These are phyloP conservation scores for Lindbergichthys nudifrons DNA, from an alignment of 2,797 vertebrate species.

Conservation along the genomic window DNA sequence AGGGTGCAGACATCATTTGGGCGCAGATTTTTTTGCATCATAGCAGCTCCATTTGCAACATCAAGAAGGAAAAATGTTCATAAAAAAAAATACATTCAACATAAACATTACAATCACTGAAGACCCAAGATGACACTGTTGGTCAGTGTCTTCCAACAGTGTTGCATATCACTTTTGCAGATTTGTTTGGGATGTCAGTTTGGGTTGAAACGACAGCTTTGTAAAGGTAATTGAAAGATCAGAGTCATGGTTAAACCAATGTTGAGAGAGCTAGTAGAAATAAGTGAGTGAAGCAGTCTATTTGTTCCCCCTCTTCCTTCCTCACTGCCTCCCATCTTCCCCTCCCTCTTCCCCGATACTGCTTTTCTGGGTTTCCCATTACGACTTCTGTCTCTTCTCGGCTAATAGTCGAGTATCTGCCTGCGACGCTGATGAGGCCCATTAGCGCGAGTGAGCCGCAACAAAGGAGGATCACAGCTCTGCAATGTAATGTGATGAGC, in stretches of 20 bases:
- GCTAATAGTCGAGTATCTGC: constrained; percentile 89
- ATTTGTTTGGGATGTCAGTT: background rate
- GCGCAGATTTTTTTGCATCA: background rate
- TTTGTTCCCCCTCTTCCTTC: background rate
- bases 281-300: background rate
- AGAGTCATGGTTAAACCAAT: background rate
- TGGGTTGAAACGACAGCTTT: background rate
- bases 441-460: constrained; percentile 87
- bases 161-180: background rate
- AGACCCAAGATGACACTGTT: background rate
- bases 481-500: constrained; percentile 84
- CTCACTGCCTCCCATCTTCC: background rate
- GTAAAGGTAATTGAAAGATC: background rate
- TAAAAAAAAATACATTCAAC: too few relatives aligned
- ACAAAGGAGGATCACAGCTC: constrained; percentile 86
- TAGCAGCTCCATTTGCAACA: too few relatives aligned
- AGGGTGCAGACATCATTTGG: background rate
- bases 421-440: constrained; percentile 84
- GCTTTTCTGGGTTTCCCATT: constrained; percentile 53
- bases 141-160: background rate
- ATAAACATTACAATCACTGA: too few relatives aligned
- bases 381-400: constrained; percentile 80
- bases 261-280: background rate
- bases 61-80: too few relatives aligned
- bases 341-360: background rate